These are phyloP conservation scores for Pandemis corylana DNA, from an alignment of 2,888 invertebrate species.

Conservation along the genomic window DNA sequence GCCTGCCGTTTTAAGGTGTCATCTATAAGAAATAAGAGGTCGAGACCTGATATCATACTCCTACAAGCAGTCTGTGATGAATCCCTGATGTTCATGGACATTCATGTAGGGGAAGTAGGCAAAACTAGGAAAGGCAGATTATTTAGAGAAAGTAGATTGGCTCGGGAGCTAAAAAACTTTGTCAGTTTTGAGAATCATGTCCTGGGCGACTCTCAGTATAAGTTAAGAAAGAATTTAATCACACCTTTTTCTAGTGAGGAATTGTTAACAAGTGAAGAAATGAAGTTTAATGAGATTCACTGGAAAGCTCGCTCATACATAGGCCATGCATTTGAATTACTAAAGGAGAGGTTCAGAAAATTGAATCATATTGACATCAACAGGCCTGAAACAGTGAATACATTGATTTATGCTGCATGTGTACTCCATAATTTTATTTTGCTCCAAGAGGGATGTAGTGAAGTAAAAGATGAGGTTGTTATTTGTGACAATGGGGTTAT, in stretches of 20 bases:
- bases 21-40: constrained; percentile 61
- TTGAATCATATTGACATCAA: constrained; percentile 68
- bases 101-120: constrained; percentile 70
- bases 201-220: constrained; percentile 74
- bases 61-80: constrained; percentile 80
- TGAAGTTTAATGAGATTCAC: constrained; percentile 78
- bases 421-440: constrained; percentile 77
- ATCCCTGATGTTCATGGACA: constrained; percentile 70
- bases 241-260: constrained; percentile 76
- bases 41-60: constrained; percentile 63
- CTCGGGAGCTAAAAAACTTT: constrained; percentile 68
- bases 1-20: constrained; percentile 71
- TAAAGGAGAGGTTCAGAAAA: constrained; percentile 72
- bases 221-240: constrained; percentile 69
- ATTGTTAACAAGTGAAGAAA: constrained; percentile 74
- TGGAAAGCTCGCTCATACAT: constrained; percentile 73
- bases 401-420: constrained; percentile 70
- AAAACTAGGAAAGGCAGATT: constrained; percentile 68
- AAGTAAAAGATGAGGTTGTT: constrained; percentile 70
- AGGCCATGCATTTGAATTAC: constrained; percentile 72
- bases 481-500: constrained; percentile 70
- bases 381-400: constrained; percentile 63
- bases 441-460: constrained; percentile 70
- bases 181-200: constrained; percentile 77
- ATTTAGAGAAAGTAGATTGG: constrained; percentile 68